A percentile compares a stretch with the other conserved stretches of the same genome.
Conservation (phyloP, 2,113 vertebrate species). For the Chitala chitala region DNA sequence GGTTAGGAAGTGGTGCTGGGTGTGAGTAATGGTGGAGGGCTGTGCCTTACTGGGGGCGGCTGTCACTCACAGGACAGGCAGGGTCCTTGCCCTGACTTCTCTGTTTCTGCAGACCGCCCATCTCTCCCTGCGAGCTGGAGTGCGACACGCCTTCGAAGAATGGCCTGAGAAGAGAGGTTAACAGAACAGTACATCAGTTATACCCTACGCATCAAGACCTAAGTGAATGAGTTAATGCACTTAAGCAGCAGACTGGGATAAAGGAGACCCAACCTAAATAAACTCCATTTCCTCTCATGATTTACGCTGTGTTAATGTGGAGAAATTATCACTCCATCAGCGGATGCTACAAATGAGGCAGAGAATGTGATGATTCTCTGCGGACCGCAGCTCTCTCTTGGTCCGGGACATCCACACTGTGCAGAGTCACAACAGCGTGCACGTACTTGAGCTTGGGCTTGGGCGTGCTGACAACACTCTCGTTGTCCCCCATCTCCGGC, state of each 20-base stretch:
- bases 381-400: too few species aligned
- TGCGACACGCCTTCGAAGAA: conserved; percentile 72
- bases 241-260: too few species aligned
- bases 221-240: neutral
- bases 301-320: too few species aligned
- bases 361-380: too few species aligned
- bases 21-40: too few species aligned
- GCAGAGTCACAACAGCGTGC: neutral
- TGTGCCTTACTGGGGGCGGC: conserved; percentile 20
- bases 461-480: conserved; percentile 67
- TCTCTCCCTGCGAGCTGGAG: conserved; percentile 70
- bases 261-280: neutral
- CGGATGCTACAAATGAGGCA: too few species aligned
- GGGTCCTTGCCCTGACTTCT: conserved; percentile 57
- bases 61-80: conserved; percentile 55
- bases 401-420: neutral
- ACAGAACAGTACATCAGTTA: neutral
- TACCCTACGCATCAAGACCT: neutral
- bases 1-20: too few species aligned
- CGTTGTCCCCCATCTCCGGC: conserved; percentile 69
- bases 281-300: too few species aligned
- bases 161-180: conserved; percentile 47
- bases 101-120: conserved; percentile 63
- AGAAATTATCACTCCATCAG: too few species aligned
- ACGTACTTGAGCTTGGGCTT: conserved; percentile 68